These are phyloP conservation scores for Cryptomyrus ogoouensis DNA, from an alignment of 2,113 vertebrate species.

Conservation along the genomic window DNA sequence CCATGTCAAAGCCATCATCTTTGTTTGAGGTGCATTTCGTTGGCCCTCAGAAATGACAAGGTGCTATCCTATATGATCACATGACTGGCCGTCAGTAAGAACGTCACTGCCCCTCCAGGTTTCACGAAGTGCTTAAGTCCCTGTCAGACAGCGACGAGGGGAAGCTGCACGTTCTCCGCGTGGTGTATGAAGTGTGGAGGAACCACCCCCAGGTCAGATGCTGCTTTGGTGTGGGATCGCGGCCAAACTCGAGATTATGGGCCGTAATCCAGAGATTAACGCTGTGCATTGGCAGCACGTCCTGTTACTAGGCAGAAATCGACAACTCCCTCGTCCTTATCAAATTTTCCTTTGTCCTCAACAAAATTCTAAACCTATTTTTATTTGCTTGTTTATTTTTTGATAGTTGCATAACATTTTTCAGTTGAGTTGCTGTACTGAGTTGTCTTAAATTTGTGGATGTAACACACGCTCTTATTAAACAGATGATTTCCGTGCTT, in stretches of 20 bases:
- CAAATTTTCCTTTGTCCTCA: not conserved
- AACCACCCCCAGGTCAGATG: constrained; percentile 87
- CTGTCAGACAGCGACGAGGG: constrained; percentile 89
- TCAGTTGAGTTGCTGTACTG: not conserved
- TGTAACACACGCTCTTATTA: not conserved
- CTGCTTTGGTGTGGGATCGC: not conserved
- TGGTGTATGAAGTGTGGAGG: constrained; percentile 89
- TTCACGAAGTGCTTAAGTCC: constrained; percentile 90
- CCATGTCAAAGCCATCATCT: not conserved
- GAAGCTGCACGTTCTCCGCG: constrained; percentile 88
- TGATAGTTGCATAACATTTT: not conserved
- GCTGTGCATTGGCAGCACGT: not conserved
- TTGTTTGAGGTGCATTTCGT: not conserved
- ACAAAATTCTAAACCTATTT: not conserved
- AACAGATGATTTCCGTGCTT: constrained; percentile 86
- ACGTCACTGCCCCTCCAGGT: constrained; percentile 59
- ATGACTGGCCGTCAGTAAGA: not conserved
- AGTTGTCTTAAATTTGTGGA: not conserved
- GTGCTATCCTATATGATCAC: not conserved
- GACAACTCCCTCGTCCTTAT: not conserved
- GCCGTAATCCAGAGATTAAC: not conserved
- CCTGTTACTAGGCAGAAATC: not conserved
- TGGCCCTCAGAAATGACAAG: not conserved
- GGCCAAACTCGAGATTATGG: not conserved
- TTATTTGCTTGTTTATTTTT: not conserved